Conservation (phyloP, 1,140 invertebrate species). For the Pseudachorutes palmiensis region DNA sequence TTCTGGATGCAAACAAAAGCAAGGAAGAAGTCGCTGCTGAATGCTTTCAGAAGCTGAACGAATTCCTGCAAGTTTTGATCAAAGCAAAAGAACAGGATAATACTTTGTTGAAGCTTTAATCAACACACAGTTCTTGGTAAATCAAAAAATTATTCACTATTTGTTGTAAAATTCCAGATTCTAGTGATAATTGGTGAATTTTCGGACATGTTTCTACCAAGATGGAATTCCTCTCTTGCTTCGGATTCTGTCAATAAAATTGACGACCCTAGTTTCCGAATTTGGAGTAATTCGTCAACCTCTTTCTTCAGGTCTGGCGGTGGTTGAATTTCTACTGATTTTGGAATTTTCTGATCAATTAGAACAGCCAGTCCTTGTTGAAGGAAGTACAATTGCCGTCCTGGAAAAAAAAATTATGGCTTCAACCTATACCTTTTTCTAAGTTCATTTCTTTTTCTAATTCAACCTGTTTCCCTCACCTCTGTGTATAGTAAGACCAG, state of each 20-base stretch:
- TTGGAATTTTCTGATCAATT: background rate
- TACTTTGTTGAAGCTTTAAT: background rate
- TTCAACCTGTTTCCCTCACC: background rate
- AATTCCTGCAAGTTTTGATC: background rate
- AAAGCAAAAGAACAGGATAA: background rate
- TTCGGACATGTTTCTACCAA: background rate
- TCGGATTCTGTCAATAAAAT: background rate
- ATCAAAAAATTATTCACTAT: background rate
- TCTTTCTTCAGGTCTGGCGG: background rate
- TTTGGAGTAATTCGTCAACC: background rate
- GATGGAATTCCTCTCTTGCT: background rate
- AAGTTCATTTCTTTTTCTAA: background rate
- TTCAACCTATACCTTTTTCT: no score
- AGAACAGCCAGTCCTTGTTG: background rate
- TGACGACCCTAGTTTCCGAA: background rate
- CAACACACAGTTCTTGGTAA: no score
- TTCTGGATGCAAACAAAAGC: conserved; percentile 32
- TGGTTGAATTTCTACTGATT: background rate
- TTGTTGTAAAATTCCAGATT: background rate
- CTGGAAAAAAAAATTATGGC: background rate
- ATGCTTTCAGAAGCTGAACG: conserved; percentile 9
- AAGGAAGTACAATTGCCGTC: background rate
- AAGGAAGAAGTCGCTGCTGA: conserved; percentile 30
- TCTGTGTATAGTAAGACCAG: background rate
- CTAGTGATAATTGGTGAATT: background rate